Evolutionary conservation across 2,888 invertebrate species (phyloP).

Genomic region (Hermaeophaga mercurialis): DNA sequence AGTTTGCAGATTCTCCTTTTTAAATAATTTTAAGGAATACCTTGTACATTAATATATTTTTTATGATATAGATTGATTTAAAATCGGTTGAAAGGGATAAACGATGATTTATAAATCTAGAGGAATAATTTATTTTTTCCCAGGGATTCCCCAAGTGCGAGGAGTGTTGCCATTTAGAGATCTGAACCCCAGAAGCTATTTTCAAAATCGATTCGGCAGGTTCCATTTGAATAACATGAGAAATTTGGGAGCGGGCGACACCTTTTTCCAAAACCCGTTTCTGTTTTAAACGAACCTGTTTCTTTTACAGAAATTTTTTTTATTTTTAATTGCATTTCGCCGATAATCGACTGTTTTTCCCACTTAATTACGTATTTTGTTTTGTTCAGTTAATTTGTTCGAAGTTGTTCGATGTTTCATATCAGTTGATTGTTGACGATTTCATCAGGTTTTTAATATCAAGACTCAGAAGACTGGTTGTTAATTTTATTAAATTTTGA

Average conservation of each 20-base stretch:
- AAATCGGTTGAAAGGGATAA: background rate
- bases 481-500: conserved; percentile 35
- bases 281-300: conserved; percentile 42
- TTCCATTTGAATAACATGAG: conserved; percentile 42
- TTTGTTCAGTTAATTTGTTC: conserved; percentile 36
- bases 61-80: background rate
- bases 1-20: too few relatives aligned
- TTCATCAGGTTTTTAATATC: conserved; percentile 34
- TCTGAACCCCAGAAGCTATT: conserved; percentile 42
- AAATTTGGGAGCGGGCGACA: conserved; percentile 54
- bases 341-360: conserved; percentile 27
- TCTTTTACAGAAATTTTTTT: conserved; percentile 28
- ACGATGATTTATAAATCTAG: too few relatives aligned
- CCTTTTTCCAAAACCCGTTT: conserved; percentile 50
- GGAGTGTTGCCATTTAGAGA: conserved; percentile 46
- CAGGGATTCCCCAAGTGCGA: conserved; percentile 42
- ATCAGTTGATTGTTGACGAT: conserved; percentile 33
- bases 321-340: conserved; percentile 34
- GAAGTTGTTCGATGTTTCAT: conserved; percentile 32
- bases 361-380: conserved; percentile 25
- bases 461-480: conserved; percentile 36
- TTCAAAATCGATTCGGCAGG: conserved; percentile 41
- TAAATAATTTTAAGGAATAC: too few relatives aligned
- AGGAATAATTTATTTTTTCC: conserved; percentile 1
- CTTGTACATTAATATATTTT: too few relatives aligned